Evolutionary conservation across 1,140 invertebrate genomes (phyloP).

Genomic region (Macrotrachela quadricornifera): DNA sequence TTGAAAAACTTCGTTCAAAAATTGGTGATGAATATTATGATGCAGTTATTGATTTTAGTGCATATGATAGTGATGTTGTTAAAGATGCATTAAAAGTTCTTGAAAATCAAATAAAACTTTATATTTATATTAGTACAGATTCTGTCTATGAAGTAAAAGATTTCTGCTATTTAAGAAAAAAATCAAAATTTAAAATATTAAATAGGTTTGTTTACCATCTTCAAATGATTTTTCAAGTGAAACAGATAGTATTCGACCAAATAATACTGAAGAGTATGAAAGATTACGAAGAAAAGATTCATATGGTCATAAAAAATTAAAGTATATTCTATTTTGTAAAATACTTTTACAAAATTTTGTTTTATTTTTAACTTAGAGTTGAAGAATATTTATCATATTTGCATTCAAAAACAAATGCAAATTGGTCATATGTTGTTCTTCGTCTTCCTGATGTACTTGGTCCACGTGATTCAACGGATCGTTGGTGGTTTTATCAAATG

Average conservation of each 20-base stretch:
- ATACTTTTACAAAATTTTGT: not conserved
- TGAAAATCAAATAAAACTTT: conserved; percentile 20
- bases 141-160: conserved; percentile 34
- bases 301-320: conserved; percentile 25
- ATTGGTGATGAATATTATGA: conserved; percentile 18
- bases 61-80: conserved; percentile 24
- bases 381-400: conserved; percentile 26
- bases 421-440: conserved; percentile 26
- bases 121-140: conserved; percentile 34
- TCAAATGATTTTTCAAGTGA: not conserved
- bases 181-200: not conserved
- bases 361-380: conserved; percentile 21
- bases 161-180: conserved; percentile 6
- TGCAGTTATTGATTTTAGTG: conserved; percentile 33
- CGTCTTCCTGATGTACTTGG: conserved; percentile 34
- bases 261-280: conserved; percentile 13
- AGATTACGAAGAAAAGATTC: conserved; percentile 18
- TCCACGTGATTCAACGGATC: conserved; percentile 30
- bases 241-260: conserved; percentile 24
- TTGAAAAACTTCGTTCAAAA: too few species aligned
- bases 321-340: not conserved
- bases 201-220: not conserved
- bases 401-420: conserved; percentile 12
- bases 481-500: conserved; percentile 34
- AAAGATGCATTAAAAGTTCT: conserved; percentile 17